These are phyloP conservation scores for Oasisia sp. DNA, from an alignment of 2,888 invertebrate species.

Conservation along the genomic window DNA sequence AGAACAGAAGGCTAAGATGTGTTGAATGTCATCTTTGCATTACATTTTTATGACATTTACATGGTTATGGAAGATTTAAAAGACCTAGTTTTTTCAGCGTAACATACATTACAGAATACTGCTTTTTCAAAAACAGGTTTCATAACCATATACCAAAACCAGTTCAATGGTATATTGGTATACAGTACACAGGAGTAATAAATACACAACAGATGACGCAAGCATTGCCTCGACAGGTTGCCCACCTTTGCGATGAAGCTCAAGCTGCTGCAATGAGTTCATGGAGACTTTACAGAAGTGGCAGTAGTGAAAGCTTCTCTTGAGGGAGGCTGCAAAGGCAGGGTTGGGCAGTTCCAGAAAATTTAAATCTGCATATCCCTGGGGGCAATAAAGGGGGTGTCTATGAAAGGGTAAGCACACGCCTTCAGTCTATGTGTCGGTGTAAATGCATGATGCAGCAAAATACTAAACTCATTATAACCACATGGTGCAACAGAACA, in stretches of 20 bases:
- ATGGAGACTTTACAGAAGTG: neutral
- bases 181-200: neutral
- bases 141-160: no score
- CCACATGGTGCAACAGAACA: no score
- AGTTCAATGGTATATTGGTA: no score
- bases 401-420: no score
- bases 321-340: neutral
- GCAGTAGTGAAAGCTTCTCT: neutral
- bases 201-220: neutral
- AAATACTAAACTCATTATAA: neutral
- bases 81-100: no score
- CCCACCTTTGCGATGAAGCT: neutral
- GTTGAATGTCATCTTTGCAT: no score
- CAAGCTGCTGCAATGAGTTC: neutral
- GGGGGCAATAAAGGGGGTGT: neutral
- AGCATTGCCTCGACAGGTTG: neutral
- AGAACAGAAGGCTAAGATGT: no score
- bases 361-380: constrained; percentile 1
- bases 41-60: no score
- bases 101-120: no score
- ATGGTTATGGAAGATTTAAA: no score
- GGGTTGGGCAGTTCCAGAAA: neutral
- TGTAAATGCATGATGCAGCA: neutral
- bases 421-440: neutral
- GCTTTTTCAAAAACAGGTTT: no score